Percentiles rank a stretch among this genome's conserved stretches.
These are phyloP conservation scores for Percina caprodes DNA, from an alignment of 2,113 vertebrate species.

Conservation along the genomic window DNA sequence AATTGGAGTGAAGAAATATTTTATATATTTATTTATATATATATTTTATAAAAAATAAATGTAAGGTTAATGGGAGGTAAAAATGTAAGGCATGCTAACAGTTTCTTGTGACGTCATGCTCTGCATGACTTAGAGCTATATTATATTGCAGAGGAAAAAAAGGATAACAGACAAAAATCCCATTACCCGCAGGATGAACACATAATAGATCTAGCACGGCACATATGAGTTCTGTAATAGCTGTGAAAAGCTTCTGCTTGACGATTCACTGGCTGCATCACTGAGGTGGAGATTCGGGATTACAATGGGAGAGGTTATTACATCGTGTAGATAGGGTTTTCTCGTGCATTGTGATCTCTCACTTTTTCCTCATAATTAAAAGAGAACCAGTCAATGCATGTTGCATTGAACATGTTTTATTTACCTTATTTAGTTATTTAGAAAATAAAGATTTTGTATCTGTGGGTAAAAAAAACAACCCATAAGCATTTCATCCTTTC, in stretches of 20 bases:
- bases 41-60: conserved; percentile 8
- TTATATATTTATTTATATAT: too few relatives aligned
- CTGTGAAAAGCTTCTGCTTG: neutral
- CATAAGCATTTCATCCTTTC: neutral
- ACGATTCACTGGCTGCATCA: neutral
- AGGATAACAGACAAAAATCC: neutral
- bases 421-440: neutral
- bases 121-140: neutral
- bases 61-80: neutral
- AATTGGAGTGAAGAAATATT: neutral
- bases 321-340: neutral
- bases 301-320: neutral
- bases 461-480: too few relatives aligned
- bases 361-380: neutral
- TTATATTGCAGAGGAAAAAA: neutral
- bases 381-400: neutral
- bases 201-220: neutral
- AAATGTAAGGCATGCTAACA: neutral
- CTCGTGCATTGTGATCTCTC: neutral
- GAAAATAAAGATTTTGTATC: neutral
- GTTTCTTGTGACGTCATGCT: neutral
- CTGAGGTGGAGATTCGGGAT: neutral
- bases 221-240: neutral
- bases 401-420: neutral
- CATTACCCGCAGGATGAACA: conserved; percentile 4